Evolutionary conservation across 2,797 vertebrate genomes (phyloP).

Genomic region (Thripadectes ignobilis): DNA sequence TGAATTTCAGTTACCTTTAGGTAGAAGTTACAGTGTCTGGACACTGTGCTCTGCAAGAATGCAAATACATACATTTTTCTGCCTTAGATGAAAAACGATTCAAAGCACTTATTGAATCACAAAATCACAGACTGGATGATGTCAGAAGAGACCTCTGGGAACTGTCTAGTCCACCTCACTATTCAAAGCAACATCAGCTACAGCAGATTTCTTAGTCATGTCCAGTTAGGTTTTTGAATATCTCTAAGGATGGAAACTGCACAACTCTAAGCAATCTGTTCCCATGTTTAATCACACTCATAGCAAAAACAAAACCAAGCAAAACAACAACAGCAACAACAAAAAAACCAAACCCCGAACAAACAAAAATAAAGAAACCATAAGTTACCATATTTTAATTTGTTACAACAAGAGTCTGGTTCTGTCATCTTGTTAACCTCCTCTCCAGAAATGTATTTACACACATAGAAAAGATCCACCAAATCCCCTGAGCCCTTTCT

Average conservation of each 20-base stretch:
- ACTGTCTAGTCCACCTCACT: neutral
- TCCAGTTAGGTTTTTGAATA: neutral
- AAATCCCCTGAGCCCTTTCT: neutral
- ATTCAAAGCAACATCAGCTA: neutral
- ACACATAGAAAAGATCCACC: neutral
- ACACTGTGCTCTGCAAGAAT: neutral
- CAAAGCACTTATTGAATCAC: neutral
- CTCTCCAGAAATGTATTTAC: neutral
- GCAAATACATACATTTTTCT: neutral
- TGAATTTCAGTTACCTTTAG: neutral
- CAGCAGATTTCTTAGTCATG: neutral
- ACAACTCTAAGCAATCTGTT: neutral
- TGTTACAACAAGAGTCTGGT: neutral
- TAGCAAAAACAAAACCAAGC: fast-evolving
- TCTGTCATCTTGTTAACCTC: neutral
- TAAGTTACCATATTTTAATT: neutral
- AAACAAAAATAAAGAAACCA: no score
- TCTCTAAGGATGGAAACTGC: neutral
- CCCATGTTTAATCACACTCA: neutral
- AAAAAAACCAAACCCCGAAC: no score
- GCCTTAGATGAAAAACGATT: neutral
- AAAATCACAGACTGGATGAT: neutral
- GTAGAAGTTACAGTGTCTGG: neutral
- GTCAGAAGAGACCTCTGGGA: neutral
- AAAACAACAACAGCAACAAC: neutral